Evolutionary conservation across 2,797 vertebrate species (phyloP), one percentile per base, ranked within the genome.

Genomic region (Smutsia gigantea): DNA sequence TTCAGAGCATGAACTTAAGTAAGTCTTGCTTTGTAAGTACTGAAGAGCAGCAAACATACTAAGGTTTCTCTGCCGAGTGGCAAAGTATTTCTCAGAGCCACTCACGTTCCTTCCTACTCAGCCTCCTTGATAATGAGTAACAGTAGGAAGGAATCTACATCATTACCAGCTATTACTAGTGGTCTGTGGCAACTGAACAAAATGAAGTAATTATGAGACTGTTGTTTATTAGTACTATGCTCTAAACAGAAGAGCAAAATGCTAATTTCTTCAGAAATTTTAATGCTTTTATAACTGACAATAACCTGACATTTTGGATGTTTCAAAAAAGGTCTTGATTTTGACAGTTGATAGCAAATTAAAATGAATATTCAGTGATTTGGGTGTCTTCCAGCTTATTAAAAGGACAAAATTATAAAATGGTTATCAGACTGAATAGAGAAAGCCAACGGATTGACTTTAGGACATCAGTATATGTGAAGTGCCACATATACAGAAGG

Each of bases 371-470:
- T 18, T 39, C 53, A 51, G 42, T 42, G 21, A 87, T 53, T 42
- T 72, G 27, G 79, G 63, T n/a, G 5, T 39, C 23, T 87, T 81
- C 18, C 27, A 87, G 64, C 23, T 91, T 55, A 79, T 55, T 71
- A 34, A 90, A 79, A 81, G 75, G 25, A 85, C 78, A 93, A 84
- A 53, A 78, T n/a, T 64, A 57, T 23, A 75, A 68, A 89, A 83
- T 13, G n/a, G 31, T 84, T 75, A 75, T 49, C 34, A 68, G 39
- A 53, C 23, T 84, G 51, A 74, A 49, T 14, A 49, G n/a, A 66
- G 31, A 91, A 90, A 29, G 51, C 8, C 49, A 82, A n/a, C 79
- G 68, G 66, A 42, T 31, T 42, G 37, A 63, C 15, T 68, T 64
- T 46, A 72, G 15, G 77, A 71, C 23, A 55, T 46, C 29, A 55